phyloP scores from a whole-genome alignment of 2,797 vertebrate species.

The Passerculus sandwichensis region DNA sequence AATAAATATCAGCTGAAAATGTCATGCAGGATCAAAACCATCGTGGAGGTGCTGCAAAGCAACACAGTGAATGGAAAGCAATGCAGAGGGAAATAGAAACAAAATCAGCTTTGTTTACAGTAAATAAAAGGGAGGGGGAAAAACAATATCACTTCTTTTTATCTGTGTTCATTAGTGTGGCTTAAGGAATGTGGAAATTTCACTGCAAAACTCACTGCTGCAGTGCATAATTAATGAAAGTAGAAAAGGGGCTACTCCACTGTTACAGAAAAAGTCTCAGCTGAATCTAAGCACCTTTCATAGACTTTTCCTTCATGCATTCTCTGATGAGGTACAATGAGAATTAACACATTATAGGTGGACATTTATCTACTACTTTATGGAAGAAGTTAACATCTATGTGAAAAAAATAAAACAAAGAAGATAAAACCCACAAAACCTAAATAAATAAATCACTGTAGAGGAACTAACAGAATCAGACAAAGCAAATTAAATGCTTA shows the following conservation, averaged over 20 bases:
- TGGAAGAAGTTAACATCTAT: not conserved
- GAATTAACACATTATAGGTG: not conserved
- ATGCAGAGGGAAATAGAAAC: not conserved
- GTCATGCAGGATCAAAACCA: not conserved
- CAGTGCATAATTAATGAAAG: not conserved
- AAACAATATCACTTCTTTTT: not conserved
- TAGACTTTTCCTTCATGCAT: not conserved
- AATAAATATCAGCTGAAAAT: not conserved
- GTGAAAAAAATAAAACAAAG: not conserved
- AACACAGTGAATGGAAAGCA: not conserved
- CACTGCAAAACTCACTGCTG: not conserved
- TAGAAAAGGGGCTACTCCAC: not conserved
- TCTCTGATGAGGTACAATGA: not conserved
- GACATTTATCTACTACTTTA: conserved; percentile 22
- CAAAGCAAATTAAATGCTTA: not conserved
- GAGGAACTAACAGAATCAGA: not conserved
- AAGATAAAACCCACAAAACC: not conserved
- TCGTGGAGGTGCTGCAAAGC: not conserved
- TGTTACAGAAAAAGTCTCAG: not conserved
- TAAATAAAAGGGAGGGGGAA: not conserved
- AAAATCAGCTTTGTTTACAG: not conserved
- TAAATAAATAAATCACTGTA: not conserved
- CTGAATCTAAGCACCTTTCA: not conserved
- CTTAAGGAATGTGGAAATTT: not conserved
- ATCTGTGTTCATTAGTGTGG: not conserved